These are phyloP conservation scores for Polia nebulosa DNA, from an alignment of 2,888 invertebrate genomes.

Conservation along the genomic window DNA sequence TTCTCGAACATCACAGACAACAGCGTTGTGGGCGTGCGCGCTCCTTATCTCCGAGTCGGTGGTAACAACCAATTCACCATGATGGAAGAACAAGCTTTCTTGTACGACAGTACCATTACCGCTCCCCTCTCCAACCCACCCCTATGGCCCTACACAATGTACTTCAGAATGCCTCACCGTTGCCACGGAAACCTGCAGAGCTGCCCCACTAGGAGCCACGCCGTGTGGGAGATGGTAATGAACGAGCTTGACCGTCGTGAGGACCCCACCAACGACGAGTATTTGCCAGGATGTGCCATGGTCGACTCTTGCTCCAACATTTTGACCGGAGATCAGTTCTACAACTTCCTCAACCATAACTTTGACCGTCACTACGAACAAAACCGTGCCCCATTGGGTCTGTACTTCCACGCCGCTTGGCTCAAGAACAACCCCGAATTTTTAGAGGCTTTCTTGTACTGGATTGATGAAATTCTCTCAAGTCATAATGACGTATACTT, in stretches of 20 bases:
- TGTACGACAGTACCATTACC: slow-evolving; percentile 98
- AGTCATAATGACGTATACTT: slow-evolving; percentile 98
- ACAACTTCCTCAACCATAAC: slow-evolving; percentile 98
- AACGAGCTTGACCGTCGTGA: slow-evolving; percentile 98
- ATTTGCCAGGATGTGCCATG: slow-evolving; percentile 97
- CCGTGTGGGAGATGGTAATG: slow-evolving; percentile 99
- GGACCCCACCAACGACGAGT: slow-evolving; percentile 97
- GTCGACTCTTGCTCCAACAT: slow-evolving; percentile 98
- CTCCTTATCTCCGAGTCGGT: slow-evolving; percentile 97
- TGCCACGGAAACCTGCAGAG: slow-evolving; percentile 98
- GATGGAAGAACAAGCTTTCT: slow-evolving; percentile 99
- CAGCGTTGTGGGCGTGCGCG: slow-evolving; percentile 97
- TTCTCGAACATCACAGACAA: slow-evolving; percentile 97
- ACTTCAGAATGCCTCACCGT: slow-evolving; percentile 98
- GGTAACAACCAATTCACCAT: slow-evolving; percentile 99
- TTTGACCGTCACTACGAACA: slow-evolving; percentile 98
- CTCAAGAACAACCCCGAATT: slow-evolving; percentile 98
- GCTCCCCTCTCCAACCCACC: slow-evolving; percentile 97
- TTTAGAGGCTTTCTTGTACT: slow-evolving; percentile 97
- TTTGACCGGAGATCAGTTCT: slow-evolving; percentile 97
- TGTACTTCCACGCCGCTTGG: slow-evolving; percentile 98
- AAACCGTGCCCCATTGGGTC: slow-evolving; percentile 96
- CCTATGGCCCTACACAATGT: slow-evolving; percentile 99
- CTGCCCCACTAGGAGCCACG: slow-evolving; percentile 97
- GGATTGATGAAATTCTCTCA: slow-evolving; percentile 97